These are phyloP conservation scores for Ptychoptera contaminata DNA, from an alignment of 2,888 invertebrate species.

Conservation along the genomic window DNA sequence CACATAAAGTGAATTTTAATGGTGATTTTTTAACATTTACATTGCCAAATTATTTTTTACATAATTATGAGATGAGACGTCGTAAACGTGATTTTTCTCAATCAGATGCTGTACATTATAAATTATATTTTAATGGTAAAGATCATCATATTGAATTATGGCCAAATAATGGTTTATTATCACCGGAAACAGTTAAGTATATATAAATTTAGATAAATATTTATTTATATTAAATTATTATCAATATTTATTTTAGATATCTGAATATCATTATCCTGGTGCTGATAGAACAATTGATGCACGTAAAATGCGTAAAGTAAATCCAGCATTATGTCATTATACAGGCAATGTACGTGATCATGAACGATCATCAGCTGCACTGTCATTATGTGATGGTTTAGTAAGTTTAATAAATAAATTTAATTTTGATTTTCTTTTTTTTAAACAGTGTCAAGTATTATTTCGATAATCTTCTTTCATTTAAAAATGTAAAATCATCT, in stretches of 20 bases:
- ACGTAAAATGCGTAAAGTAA: constrained; percentile 15
- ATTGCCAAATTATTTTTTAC: constrained; percentile 32
- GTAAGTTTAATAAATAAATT: constrained; percentile 22
- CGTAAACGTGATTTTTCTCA: constrained; percentile 7
- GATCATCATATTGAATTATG: constrained; percentile 32
- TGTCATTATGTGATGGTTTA: constrained; percentile 35
- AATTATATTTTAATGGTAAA: constrained; percentile 19
- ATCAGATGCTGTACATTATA: constrained; percentile 22
- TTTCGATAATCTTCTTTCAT: no score
- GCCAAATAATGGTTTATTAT: constrained; percentile 35
- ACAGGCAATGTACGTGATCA: constrained; percentile 32
- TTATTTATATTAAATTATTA: background rate
- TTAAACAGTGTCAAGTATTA: no score
- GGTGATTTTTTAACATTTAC: constrained; percentile 32
- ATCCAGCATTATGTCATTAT: constrained; percentile 32
- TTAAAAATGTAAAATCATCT: no score
- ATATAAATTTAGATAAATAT: background rate
- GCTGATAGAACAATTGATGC: constrained; percentile 18
- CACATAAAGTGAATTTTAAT: constrained; percentile 27
- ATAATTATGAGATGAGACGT: constrained; percentile 12
- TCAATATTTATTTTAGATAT: constrained; percentile 15
- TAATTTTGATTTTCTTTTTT: no score
- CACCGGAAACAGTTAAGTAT: constrained; percentile 21
- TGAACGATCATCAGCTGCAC: constrained; percentile 31
- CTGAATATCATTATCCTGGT: constrained; percentile 19